Evolutionary conservation across 2,888 invertebrate species (phyloP), one percentile per base, ranked within the genome.

Genomic region (Caenorhabditis sp.): DNA sequence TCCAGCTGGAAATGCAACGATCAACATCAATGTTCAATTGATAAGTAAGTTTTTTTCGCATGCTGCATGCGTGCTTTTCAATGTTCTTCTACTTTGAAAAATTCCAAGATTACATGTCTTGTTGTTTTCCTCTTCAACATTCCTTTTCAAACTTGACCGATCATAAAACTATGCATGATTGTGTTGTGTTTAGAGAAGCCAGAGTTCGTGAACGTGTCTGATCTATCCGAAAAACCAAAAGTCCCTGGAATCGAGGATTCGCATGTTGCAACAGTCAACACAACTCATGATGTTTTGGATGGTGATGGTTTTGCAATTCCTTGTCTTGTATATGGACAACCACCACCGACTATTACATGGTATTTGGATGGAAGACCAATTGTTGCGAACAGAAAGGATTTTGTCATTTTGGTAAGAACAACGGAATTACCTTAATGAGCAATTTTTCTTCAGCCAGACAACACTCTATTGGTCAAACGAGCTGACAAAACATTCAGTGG

Each of bases 1-100:
- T 84, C 88, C 88, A 58, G 92, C 91, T 0, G 92, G 92, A 0
- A 87, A 88, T 0, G 88, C 90, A 0, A 89, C 90, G 19, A 87
- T 89, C 27, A 84, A 88, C 58, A 89, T 89, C 73, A 76, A 87
- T 36, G 87, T 91, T 1, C 85, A 87, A 59, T 88, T 90, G 8
- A 88, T 89, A 73, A 89, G 90, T 90, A 82, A 86, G 88, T 83
- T 27, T 59, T 49, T 59, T 51, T n/a, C 66, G 70, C 75, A 76
- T 76, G 70, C 49, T 70, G 75, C 75, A 62, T 68, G 68, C 68
- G 51, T 65, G 61, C 65, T 69, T 68, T 62, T 68, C 66, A 58
- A 69, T 57, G 65, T 74, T 59, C 61, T 64, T 60, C 59, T 69
- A 60, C 57, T 62, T 57, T 8, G 26, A 53, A 14, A 51, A 51